Base-by-base conservation (phyloP, 2,113 vertebrate genomes). In the Castor canadensis region DNA sequence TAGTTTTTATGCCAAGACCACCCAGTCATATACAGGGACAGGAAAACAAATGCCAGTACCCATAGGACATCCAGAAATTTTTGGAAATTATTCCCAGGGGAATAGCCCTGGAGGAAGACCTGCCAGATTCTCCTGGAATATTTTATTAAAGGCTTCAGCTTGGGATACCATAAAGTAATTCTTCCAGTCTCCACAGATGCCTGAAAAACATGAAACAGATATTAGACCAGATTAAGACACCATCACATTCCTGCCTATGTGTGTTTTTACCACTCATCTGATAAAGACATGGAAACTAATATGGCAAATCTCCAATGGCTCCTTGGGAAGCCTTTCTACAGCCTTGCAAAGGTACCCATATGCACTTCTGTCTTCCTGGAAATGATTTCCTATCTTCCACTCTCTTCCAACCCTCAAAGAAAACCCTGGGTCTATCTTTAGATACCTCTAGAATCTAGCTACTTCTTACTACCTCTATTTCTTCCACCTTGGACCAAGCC, bases 401-500 rank as follows among this genome's bases (percentile, higher is more conserved):
- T 1, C n/a, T 88, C 43, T 45, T 22, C 43, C 32, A 32, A 26
- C 17, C 3, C 19, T 38, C 22, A n/a, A n/a, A 10, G 16, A 40
- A 10, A 15, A 71, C 22, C 3, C 52, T 43, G 32, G 9, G 16
- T 32, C 9, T 32, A 32, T 12, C 3, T 58, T 77, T 47, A 40
- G 24, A 49, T 9, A 22, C n/a, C 4, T 19, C 6, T 10, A 80
- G 6, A 28, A 28, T 40, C 3, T 43, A n/a, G n/a, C n/a, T 64
- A 11, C 9, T 28, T 49, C 8, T 6, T 0, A 11, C 2, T 4
- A n/a, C 22, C 22, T 30, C 60, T 32, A 12, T 40, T 54, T 66
- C 8, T 6, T 45, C 32, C 3, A 28, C 32, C 32, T 6, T 15
- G 3, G 11, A 6, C 7, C n/a, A n/a, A n/a, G n/a, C n/a, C n/a